Conservation (phyloP, 2,888 invertebrate genomes). For the Euphydryas editha region DNA sequence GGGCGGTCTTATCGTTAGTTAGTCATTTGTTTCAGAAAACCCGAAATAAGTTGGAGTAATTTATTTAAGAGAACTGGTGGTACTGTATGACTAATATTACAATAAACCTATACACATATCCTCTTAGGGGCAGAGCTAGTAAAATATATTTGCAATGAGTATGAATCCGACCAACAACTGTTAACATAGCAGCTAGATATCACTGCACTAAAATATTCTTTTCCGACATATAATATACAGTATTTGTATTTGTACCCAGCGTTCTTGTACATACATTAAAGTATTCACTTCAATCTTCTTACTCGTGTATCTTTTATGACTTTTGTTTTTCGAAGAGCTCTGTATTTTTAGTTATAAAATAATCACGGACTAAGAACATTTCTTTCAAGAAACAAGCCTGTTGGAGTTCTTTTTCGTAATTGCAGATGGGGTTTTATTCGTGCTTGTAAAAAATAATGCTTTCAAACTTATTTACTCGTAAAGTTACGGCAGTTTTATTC, state of each 20-base stretch:
- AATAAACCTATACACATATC: too few relatives aligned
- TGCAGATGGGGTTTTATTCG: slow-evolving; percentile 1
- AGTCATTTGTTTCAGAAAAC: too few relatives aligned
- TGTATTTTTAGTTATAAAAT: not conserved
- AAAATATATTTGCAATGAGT: too few relatives aligned
- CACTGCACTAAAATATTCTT: not conserved
- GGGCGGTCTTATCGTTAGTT: too few relatives aligned
- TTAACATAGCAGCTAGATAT: too few relatives aligned
- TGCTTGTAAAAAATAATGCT: not conserved
- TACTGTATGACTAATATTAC: too few relatives aligned
- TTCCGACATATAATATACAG: not conserved
- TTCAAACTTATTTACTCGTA: slow-evolving; percentile 5
- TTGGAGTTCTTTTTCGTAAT: slow-evolving; percentile 1
- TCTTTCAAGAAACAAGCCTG: not conserved
- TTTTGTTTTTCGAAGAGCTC: not conserved
- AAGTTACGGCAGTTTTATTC: slow-evolving; percentile 10
- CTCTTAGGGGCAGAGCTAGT: too few relatives aligned
- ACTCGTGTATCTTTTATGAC: not conserved
- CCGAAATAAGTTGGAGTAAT: too few relatives aligned
- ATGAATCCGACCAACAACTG: too few relatives aligned
- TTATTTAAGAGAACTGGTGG: too few relatives aligned
- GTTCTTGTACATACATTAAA: not conserved
- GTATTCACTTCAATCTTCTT: slow-evolving; percentile 1
- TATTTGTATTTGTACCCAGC: not conserved
- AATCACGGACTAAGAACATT: not conserved